Base-by-base conservation (phyloP, 2,888 invertebrate genomes). In the Dichetophora obliterata region DNA sequence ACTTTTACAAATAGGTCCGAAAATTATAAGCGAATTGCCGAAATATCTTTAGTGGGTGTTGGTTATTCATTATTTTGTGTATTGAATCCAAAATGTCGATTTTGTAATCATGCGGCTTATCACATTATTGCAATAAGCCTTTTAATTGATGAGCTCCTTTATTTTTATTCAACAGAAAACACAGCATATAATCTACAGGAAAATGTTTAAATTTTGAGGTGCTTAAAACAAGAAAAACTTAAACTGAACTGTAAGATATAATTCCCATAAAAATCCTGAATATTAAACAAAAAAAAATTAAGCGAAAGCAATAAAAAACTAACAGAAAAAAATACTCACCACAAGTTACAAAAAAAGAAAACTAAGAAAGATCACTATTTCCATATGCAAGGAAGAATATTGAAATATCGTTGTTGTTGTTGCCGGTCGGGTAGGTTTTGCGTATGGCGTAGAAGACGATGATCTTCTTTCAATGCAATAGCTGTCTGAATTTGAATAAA, bases 291-390 rank as follows among this genome's bases (percentile, higher is more conserved):
- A 72, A 34, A 70, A 70, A 70, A 34, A 43, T 66, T 66, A 54
- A 74, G 65, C 74, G 74, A 74, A 65, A 66, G 65, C 66, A 54
- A 65, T 65, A 74, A 74, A 52, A 54, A 74, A 48, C 52, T n/a
- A 37, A 22, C 5, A 57, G 11, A 19, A 71, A 34, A 71, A 59
- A 22, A 37, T 43, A 59, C 31, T 24, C 22, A 66, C 11, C 11
- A 52, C 24, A 48, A 66, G 34, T 9, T 37, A 52, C 50, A 52
- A 65, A 31, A 63, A 52, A 65, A 31, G 50, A 52, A 73, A 61
- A 37, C 22, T 34, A 72, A 61, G 48, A 16, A 63, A 37, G 71
- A 71, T 52, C 27, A 24, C 34, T 54, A 37, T 22, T 34, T 34
- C n/a, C 19, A 34, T 37, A 37, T 16, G 22, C 43, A 37, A 19